phyloP scores from a whole-genome alignment of 92 coral and sea anemone genomes.

The Anthopleura xanthogrammica region DNA sequence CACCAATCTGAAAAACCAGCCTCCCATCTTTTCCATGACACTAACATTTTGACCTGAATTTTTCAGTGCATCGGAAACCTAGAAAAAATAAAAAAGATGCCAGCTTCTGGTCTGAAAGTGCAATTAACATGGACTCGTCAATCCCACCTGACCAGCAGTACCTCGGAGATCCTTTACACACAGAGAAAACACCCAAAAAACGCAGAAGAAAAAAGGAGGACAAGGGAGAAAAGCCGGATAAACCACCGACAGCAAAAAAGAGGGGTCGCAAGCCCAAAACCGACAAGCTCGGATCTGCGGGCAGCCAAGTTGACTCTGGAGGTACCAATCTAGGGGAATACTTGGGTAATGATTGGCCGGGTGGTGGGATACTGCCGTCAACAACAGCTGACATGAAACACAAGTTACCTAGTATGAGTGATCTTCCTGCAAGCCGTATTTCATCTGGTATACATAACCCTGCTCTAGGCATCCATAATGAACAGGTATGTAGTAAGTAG shows the following conservation, averaged over 20 bases:
- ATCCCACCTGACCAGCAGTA: slow-evolving; percentile 15
- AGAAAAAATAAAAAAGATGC: slow-evolving; percentile 33
- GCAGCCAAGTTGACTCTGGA: slow-evolving; percentile 73
- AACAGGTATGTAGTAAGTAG: too few species aligned
- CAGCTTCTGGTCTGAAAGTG: slow-evolving; percentile 33
- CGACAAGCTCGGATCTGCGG: slow-evolving; percentile 98
- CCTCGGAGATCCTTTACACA: slow-evolving; percentile 39
- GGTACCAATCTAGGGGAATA: slow-evolving; percentile 41
- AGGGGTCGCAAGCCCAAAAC: slow-evolving; percentile 93
- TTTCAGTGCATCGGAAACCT: slow-evolving; percentile 32
- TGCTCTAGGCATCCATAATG: too few species aligned
- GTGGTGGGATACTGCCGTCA: slow-evolving; percentile 34
- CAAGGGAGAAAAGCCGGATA: slow-evolving; percentile 89
- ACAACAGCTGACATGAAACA: slow-evolving; percentile 18
- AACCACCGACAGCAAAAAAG: slow-evolving; percentile 64
- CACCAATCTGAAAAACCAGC: neutral
- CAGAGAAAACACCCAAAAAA: slow-evolving; percentile 81
- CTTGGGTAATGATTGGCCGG: slow-evolving; percentile 34
- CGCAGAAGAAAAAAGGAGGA: slow-evolving; percentile 70
- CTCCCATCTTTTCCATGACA: neutral
- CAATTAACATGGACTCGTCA: slow-evolving; percentile 31
- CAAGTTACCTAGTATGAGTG: neutral
- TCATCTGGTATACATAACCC: neutral
- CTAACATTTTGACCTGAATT: neutral
- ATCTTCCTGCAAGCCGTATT: neutral